Percentiles rank a stretch among this genome's conserved stretches.
phyloP scores from a whole-genome alignment of 2,113 vertebrate genomes.

The Sciurus niger region DNA sequence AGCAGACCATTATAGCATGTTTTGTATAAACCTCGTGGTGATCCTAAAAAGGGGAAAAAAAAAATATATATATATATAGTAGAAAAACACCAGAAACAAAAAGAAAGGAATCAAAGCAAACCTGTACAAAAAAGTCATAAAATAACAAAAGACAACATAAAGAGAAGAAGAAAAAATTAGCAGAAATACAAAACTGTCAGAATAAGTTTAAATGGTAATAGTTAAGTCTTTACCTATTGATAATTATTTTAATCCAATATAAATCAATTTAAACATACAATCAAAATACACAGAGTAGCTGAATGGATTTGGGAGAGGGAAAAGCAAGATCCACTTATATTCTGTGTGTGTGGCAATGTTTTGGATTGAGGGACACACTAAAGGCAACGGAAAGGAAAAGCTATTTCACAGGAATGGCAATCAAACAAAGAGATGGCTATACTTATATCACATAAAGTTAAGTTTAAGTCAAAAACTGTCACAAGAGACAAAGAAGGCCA shows the following conservation, averaged over 20 bases:
- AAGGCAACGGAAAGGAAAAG: no score
- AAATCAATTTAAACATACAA: no score
- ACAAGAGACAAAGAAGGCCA: background rate
- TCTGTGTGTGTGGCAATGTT: background rate
- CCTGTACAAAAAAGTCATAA: background rate
- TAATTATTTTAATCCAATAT: no score
- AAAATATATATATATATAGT: background rate
- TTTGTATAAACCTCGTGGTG: no score
- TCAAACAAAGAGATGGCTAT: no score
- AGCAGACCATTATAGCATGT: no score
- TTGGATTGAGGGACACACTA: background rate
- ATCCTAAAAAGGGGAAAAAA: no score
- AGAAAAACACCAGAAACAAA: background rate
- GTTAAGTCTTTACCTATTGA: background rate
- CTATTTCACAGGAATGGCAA: no score
- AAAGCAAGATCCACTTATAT: background rate
- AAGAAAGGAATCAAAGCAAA: no score
- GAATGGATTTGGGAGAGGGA: no score
- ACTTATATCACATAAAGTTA: background rate
- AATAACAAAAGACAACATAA: background rate
- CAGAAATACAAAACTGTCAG: background rate
- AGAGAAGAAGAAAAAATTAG: background rate
- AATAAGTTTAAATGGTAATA: background rate
- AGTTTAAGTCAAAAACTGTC: background rate
- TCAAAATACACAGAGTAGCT: no score